Base-by-base conservation (phyloP, 1,140 invertebrate genomes). In the Pogonus chalceus region DNA sequence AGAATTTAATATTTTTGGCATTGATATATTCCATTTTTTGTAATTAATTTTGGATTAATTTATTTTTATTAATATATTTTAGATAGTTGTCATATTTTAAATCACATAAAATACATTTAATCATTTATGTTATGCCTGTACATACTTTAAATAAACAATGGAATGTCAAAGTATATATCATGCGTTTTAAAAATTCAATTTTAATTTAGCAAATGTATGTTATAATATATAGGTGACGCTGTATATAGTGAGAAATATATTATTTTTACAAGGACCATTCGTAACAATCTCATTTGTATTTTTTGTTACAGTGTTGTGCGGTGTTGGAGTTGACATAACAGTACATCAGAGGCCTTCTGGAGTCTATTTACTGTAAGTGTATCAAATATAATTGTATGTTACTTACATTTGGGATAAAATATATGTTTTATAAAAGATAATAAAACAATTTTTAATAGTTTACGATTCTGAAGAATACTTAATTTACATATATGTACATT, bases 311-410 rank as follows among this genome's bases (percentile, higher is more conserved):
- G 63, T 65, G 1, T 52, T 65, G 50, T 59, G 60, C 51, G 63
- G 63, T 26, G 63, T 65, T 47, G 63, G 63, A 9, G 55, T 62
- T 9, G 63, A 65, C 43, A 60, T 62, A 10, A 51, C 59, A 14
- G 61, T 60, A 23, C 63, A 65, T 52, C 49, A 52, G 51, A 58
- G 60, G 23, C 51, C 52, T 51, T 50, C 58, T 26, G 63, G 63
- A 57, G 59, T 62, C 48, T 65, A 60, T 50, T 49, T 65, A 49
- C 56, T 63, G 63, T 65, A 63, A 65, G 63, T 65, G n/a, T 23
- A 51, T 10, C 18, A n/a, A 16, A 31, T 16, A 16, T 16, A 16
- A 23, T 10, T 35, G 23, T 23, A 2, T 7, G 20, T 16, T 51
- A 2, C 18, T 16, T 31, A 14, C 23, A n/a, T 14, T 10, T 16